These are phyloP conservation scores for Panthera tigris DNA, from an alignment of 2,113 vertebrate genomes.

Conservation along the genomic window DNA sequence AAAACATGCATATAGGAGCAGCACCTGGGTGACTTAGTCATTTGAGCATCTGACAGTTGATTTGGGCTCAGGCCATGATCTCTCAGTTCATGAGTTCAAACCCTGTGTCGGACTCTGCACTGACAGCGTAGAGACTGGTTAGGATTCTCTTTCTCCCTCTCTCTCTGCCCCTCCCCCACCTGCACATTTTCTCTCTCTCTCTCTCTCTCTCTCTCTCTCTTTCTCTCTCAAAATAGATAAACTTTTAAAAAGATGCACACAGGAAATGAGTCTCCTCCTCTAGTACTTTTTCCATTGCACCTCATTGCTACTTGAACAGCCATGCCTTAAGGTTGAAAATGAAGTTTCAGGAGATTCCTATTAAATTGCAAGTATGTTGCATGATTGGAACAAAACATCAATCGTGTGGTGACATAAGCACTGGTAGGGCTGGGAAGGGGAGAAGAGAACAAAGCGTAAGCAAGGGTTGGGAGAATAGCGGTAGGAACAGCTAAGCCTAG, in stretches of 20 bases:
- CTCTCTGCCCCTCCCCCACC: too few relatives aligned
- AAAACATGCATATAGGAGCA: background rate
- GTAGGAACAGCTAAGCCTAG: background rate
- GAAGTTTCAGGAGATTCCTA: background rate
- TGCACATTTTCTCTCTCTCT: too few relatives aligned
- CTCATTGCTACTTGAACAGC: background rate
- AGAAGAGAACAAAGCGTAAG: background rate
- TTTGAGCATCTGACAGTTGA: too few relatives aligned
- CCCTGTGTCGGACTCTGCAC: too few relatives aligned
- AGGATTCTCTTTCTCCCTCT: too few relatives aligned
- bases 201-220: too few relatives aligned
- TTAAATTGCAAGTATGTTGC: background rate
- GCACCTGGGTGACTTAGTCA: too few relatives aligned
- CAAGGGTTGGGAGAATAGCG: fast-evolving
- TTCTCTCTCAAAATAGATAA: too few relatives aligned
- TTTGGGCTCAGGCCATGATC: too few relatives aligned
- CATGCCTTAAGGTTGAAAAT: background rate
- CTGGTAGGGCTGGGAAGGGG: background rate
- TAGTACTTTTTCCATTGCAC: background rate
- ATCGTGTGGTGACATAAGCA: background rate
- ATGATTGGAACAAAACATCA: background rate
- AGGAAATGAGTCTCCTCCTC: background rate
- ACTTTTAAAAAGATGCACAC: background rate
- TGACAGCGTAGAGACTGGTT: too few relatives aligned
- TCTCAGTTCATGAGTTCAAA: too few relatives aligned